Evolutionary conservation across 2,797 vertebrate genomes (phyloP), one percentile per base, ranked within the genome.

Genomic region (Adelosebastes latens): DNA sequence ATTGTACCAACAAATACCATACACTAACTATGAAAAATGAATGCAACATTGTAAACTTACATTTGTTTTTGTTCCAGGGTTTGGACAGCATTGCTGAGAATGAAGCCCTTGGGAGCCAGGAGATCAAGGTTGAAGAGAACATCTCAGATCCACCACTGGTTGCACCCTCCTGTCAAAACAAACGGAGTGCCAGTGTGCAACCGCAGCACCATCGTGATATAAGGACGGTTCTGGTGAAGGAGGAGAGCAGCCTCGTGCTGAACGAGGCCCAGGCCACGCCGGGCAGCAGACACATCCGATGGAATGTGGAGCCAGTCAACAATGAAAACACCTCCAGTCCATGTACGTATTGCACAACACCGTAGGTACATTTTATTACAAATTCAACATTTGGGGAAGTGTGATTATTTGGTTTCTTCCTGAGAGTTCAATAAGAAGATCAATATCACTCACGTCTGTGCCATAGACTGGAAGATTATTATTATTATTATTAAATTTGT

Each of bases 161-260:
- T 46, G 56, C 12, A 36, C 20, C 53, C 7, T 22, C 22, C 31
- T 80, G 78, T 80, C 83, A 71, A 58, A 90, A 69, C 8, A 83
- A 72, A 72, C 79, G 27, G 61, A 78, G 46, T 52, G 34, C 66
- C 27, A 56, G 25, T n/a, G 46, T 84, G 36, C 90, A 87, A 46
- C 66, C 61, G 2, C 92, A 88, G 53, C 87, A 88, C 13, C 90
- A 89, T 53, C 82, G 71, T 25, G 93, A 92, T 49, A 89, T 95
- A 27, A 91, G 91, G 77, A 89, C 90, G 20, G 87, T 95, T 88
- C 82, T 95, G 71, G 95, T 96, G 61, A 96, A 96, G 86, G 94
- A 95, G 67, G 96, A 96, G 86, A 93, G 82, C 60, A 82, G 85
- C 46, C 66, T 92, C 2, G 16, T 88, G 72, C 63, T 79, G 49